A percentile compares a stretch with the other conserved stretches of the same genome.
These are phyloP conservation scores for Pollimyrus isidori DNA, from an alignment of 2,113 vertebrate species.

Conservation along the genomic window DNA sequence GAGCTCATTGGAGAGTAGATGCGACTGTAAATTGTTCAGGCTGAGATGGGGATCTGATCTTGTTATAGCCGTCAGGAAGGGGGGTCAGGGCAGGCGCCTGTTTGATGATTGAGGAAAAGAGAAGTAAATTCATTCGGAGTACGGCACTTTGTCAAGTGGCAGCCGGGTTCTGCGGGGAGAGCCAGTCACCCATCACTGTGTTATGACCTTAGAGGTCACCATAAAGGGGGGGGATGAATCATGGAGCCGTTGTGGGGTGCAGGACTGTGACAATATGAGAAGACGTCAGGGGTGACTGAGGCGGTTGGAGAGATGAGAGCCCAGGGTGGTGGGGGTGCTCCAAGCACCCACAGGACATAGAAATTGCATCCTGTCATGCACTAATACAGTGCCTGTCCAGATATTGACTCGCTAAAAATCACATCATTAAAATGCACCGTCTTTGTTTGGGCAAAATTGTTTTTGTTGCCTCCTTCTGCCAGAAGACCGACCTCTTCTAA, in stretches of 20 bases:
- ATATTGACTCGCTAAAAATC: conserved; percentile 68
- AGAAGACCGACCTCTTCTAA: conserved; percentile 70
- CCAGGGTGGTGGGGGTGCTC: background rate
- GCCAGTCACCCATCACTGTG: conserved; percentile 98
- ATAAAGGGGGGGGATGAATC: conserved; percentile 78
- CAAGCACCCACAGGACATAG: conserved; percentile 60
- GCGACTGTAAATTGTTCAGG: conserved; percentile 92
- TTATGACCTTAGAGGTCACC: conserved; percentile 96
- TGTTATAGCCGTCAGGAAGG: conserved; percentile 86
- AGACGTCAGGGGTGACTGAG: conserved; percentile 16
- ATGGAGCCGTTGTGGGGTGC: conserved; percentile 63
- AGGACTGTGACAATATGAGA: conserved; percentile 68
- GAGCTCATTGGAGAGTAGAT: conserved; percentile 87
- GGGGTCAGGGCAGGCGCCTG: conserved; percentile 91
- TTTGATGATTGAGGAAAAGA: conserved; percentile 99
- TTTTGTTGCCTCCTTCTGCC: conserved; percentile 60
- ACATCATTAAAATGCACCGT: conserved; percentile 72
- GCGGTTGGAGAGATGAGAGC: conserved; percentile 18
- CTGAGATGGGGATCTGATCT: conserved; percentile 88
- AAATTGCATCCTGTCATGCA: conserved; percentile 40
- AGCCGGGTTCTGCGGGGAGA: conserved; percentile 94
- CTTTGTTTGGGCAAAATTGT: conserved; percentile 75
- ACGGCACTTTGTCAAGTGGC: conserved; percentile 98
- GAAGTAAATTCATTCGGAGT: conserved; percentile 99
- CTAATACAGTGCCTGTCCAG: conserved; percentile 27